Conservation (phyloP, 2,888 invertebrate species). For the Athetis lepigone region DNA sequence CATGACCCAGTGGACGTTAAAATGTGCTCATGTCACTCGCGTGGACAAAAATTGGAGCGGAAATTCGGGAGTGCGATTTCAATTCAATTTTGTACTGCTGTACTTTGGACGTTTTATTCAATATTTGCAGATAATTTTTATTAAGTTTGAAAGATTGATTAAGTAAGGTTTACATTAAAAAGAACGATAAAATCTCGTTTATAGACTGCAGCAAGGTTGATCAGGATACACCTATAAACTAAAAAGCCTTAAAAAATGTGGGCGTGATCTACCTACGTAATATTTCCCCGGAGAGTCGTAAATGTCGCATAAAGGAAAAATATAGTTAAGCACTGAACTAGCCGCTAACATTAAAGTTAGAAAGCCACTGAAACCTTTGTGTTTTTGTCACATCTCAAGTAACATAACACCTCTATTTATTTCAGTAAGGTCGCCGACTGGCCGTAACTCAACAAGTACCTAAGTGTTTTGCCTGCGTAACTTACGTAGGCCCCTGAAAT, state of each 20-base stretch:
- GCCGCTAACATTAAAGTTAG: constrained; percentile 32
- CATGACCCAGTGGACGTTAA: constrained; percentile 58
- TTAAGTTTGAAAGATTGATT: no score
- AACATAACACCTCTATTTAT: constrained; percentile 50
- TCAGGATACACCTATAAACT: constrained; percentile 7
- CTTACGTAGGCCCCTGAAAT: constrained; percentile 43
- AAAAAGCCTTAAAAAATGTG: constrained; percentile 24
- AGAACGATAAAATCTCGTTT: constrained; percentile 2
- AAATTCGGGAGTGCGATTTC: constrained; percentile 8
- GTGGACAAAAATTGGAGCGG: constrained; percentile 25
- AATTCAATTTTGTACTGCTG: background rate
- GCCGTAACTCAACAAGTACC: constrained; percentile 35
- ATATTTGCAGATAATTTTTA: no score
- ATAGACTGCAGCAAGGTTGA: constrained; percentile 2
- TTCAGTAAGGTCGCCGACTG: constrained; percentile 26
- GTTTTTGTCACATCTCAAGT: constrained; percentile 44
- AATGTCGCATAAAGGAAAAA: constrained; percentile 50
- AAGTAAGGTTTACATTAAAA: background rate
- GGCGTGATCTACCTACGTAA: constrained; percentile 14
- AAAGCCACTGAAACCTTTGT: constrained; percentile 28
- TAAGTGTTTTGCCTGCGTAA: constrained; percentile 32
- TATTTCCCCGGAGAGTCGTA: constrained; percentile 31
- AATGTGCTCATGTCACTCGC: constrained; percentile 55
- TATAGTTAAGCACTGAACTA: constrained; percentile 33
- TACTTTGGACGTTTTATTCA: no score